Conservation (phyloP, 2,888 invertebrate genomes). For the Lasioglossum oenotherae region DNA sequence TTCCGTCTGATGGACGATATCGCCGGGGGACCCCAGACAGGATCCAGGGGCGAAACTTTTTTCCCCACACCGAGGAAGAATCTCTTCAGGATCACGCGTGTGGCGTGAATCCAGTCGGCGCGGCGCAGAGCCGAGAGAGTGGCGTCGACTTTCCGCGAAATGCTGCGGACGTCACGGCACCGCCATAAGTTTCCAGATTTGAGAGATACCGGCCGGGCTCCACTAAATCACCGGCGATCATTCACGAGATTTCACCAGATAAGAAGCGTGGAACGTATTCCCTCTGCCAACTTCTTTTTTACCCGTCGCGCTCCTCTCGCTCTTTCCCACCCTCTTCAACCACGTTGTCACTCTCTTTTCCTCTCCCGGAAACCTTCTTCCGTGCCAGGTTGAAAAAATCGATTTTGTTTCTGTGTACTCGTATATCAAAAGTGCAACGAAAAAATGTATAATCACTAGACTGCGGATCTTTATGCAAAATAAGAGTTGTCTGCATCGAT, state of each 20-base stretch:
- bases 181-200: slow-evolving; percentile 68
- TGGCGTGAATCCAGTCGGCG: slow-evolving; percentile 26
- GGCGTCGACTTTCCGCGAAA: slow-evolving; percentile 59
- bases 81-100: slow-evolving; percentile 36
- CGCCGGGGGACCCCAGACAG: background rate
- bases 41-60: slow-evolving; percentile 35
- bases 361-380: background rate
- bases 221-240: slow-evolving; percentile 77
- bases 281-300: slow-evolving; percentile 52
- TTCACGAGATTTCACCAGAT: slow-evolving; percentile 73
- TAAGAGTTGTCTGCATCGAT: too few relatives aligned
- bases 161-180: slow-evolving; percentile 57
- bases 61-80: background rate
- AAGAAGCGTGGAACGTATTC: slow-evolving; percentile 65
- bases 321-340: background rate
- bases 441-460: too few relatives aligned
- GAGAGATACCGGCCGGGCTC: slow-evolving; percentile 62
- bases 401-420: background rate
- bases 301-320: background rate
- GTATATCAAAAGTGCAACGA: background rate
- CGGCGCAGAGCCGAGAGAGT: background rate
- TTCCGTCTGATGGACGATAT: slow-evolving; percentile 26
- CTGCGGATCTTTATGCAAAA: too few relatives aligned
- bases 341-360: background rate
- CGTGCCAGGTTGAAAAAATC: background rate